Conservation (phyloP, 2,797 vertebrate species). For the Poeciliopsis infans region DNA sequence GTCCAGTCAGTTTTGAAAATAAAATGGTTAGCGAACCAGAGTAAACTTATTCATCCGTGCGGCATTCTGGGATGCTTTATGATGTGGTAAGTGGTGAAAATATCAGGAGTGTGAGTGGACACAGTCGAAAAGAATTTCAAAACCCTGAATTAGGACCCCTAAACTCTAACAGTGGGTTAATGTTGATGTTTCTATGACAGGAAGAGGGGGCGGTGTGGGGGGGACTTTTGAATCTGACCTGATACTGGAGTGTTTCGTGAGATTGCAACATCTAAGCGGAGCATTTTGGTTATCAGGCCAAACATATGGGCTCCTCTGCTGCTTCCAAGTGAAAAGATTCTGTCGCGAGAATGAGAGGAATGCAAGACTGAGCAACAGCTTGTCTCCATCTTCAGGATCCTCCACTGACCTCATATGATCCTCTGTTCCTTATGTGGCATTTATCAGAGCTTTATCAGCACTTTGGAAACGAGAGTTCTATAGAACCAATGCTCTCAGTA, state of each 20-base stretch:
- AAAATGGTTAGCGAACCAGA: slow-evolving; percentile 3
- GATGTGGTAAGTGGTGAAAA: slow-evolving; percentile 31
- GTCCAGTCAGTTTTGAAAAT: neutral
- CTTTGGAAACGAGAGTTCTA: slow-evolving; percentile 24
- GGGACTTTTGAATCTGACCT: slow-evolving; percentile 16
- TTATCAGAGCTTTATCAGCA: slow-evolving; percentile 22
- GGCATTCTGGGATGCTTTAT: slow-evolving; percentile 1
- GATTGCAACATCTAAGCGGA: slow-evolving; percentile 30
- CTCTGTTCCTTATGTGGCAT: slow-evolving; percentile 9
- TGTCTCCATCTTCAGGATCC: slow-evolving; percentile 25
- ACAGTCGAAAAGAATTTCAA: slow-evolving; percentile 13
- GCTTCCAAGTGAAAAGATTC: slow-evolving; percentile 11
- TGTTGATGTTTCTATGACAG: neutral
- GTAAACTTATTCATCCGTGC: slow-evolving; percentile 18
- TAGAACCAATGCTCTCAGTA: slow-evolving; percentile 20
- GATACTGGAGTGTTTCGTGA: slow-evolving; percentile 20
- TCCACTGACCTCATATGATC: slow-evolving; percentile 34
- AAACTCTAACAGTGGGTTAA: slow-evolving; percentile 17
- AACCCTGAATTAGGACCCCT: slow-evolving; percentile 7
- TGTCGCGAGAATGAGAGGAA: slow-evolving; percentile 53
- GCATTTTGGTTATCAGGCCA: slow-evolving; percentile 27
- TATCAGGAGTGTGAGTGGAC: slow-evolving; percentile 32
- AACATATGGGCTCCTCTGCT: slow-evolving; percentile 25
- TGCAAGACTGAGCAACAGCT: slow-evolving; percentile 40
- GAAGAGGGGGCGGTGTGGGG: neutral